Conservation (phyloP, 2,888 invertebrate genomes). For the Pristionchus mayeri region DNA sequence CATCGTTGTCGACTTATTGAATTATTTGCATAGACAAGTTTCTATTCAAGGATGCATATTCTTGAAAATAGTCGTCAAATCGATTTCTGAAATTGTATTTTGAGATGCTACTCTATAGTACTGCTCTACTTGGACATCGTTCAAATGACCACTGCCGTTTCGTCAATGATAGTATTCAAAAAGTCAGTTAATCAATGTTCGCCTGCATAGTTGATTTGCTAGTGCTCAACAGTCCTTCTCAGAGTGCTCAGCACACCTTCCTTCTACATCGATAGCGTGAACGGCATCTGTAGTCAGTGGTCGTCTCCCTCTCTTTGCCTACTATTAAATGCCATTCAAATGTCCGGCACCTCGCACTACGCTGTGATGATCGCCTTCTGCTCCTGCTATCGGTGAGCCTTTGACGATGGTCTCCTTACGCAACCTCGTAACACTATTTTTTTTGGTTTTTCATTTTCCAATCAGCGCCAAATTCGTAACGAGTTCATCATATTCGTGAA, state of each 20-base stretch:
- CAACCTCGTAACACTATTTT: no score
- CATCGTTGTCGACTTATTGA: no score
- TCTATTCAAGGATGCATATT: no score
- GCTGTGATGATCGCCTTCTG: conserved; percentile 8
- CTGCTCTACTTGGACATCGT: not conserved
- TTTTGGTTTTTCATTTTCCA: no score
- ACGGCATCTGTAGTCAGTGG: not conserved
- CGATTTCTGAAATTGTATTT: not conserved
- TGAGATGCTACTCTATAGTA: not conserved
- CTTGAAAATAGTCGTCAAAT: no score
- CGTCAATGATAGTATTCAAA: not conserved
- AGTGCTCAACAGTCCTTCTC: not conserved
- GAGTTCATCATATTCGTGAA: no score
- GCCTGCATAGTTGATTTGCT: not conserved
- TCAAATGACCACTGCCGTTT: not conserved
- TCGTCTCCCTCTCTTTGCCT: not conserved
- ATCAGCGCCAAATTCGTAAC: no score
- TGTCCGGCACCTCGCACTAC: not conserved
- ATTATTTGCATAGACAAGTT: no score
- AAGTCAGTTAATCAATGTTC: not conserved
- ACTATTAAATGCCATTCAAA: not conserved
- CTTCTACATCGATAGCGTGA: not conserved
- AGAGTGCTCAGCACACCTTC: not conserved
- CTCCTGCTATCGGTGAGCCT: not conserved
- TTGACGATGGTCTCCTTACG: no score